Conservation (phyloP, 2,888 invertebrate genomes). For the Ectropis crepuscularia region DNA sequence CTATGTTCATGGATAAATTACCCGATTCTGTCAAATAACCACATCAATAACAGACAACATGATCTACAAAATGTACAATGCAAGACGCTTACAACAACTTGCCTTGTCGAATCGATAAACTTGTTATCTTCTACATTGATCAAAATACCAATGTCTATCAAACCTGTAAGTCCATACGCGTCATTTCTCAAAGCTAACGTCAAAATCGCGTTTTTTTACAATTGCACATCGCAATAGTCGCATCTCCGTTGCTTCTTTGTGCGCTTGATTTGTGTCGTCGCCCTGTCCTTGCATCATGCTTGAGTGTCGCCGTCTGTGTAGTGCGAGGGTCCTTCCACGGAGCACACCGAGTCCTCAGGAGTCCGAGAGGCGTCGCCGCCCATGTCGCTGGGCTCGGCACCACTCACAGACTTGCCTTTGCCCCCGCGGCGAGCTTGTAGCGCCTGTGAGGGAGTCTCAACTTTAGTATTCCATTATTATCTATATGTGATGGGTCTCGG, state of each 20-base stretch:
- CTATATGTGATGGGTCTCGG: slow-evolving; percentile 12
- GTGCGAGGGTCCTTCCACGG: slow-evolving; percentile 92
- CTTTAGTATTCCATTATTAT: slow-evolving; percentile 3
- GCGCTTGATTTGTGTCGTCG: slow-evolving; percentile 16
- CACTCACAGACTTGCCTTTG: slow-evolving; percentile 78
- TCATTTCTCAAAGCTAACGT: not conserved
- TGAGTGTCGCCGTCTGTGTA: slow-evolving; percentile 85
- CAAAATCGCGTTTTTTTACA: slow-evolving; percentile 30
- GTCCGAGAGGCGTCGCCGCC: slow-evolving; percentile 93
- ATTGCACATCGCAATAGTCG: slow-evolving; percentile 44
- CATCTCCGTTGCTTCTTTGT: slow-evolving; percentile 17
- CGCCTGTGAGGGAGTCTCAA: slow-evolving; percentile 82
- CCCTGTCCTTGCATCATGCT: slow-evolving; percentile 60
- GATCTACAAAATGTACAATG: slow-evolving; percentile 41
- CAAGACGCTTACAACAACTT: slow-evolving; percentile 14
- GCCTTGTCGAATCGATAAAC: not conserved
- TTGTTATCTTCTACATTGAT: not conserved
- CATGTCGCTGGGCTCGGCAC: slow-evolving; percentile 87
- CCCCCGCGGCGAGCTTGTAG: slow-evolving; percentile 88
- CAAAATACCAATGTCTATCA: not conserved
- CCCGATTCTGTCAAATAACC: slow-evolving; percentile 43
- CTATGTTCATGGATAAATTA: slow-evolving; percentile 28
- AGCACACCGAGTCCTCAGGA: slow-evolving; percentile 96
- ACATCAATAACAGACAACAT: slow-evolving; percentile 50
- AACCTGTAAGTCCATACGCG: too few relatives aligned